Percentiles rank a stretch among this genome's conserved stretches.
These are phyloP conservation scores for Drosophila glabriapex DNA, from an alignment of 2,888 invertebrate genomes.

Conservation along the genomic window DNA sequence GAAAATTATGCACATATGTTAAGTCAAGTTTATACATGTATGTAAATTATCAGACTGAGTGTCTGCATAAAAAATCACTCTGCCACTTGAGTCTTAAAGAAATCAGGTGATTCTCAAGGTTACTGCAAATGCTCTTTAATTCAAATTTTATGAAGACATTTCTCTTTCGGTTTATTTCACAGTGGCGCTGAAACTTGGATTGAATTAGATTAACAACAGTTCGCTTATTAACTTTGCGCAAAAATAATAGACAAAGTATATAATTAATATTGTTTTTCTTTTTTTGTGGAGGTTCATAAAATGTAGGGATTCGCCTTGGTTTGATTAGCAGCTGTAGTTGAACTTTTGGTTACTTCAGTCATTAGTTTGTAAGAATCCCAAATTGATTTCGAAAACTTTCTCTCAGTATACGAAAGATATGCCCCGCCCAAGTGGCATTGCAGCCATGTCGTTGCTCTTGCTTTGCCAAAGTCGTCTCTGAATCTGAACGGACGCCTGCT, in stretches of 20 bases:
- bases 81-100: background rate
- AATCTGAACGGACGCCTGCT: conserved; percentile 49
- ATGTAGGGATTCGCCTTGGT: background rate
- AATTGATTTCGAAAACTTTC: background rate
- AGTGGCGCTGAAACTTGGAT: background rate
- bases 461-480: conserved; percentile 48
- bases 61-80: background rate
- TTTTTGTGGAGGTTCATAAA: background rate
- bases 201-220: background rate
- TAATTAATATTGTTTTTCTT: background rate
- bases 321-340: background rate
- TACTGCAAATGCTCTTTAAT: background rate
- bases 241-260: background rate
- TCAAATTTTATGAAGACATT: background rate
- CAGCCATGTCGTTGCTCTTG: conserved; percentile 40
- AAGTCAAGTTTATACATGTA: background rate
- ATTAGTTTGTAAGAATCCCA: background rate
- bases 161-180: conserved; percentile 10
- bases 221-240: background rate
- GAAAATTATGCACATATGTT: conserved; percentile 28
- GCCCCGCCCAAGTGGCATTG: conserved; percentile 31
- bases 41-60: conserved; percentile 1
- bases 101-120: background rate
- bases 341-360: background rate
- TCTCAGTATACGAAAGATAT: conserved; percentile 44